Evolutionary conservation across 2,113 vertebrate genomes (phyloP).

Genomic region (Clupea harengus): DNA sequence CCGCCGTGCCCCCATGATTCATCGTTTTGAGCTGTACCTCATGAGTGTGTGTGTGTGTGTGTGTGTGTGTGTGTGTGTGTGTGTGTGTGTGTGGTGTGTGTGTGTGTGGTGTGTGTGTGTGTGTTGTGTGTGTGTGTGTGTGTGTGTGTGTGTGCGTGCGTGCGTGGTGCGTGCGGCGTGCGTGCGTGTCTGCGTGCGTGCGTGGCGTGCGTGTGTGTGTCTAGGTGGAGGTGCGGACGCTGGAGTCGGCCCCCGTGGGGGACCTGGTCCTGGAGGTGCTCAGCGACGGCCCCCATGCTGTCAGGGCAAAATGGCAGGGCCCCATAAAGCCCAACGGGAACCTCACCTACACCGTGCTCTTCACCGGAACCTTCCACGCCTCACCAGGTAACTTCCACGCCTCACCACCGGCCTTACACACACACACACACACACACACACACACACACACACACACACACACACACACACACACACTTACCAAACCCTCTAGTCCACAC

Average conservation of each 20-base stretch:
- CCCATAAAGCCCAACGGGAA: slow-evolving; percentile 77
- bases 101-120: too few relatives aligned
- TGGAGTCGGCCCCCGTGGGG: slow-evolving; percentile 80
- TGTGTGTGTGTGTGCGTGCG: too few relatives aligned
- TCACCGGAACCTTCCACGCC: slow-evolving; percentile 71
- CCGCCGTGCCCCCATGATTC: neutral
- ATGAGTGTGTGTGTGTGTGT: too few relatives aligned
- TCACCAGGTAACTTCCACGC: slow-evolving; percentile 69
- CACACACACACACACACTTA: neutral
- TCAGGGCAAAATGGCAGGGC: slow-evolving; percentile 75
- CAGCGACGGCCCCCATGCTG: slow-evolving; percentile 67
- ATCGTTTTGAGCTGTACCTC: neutral
- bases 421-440: too few relatives aligned
- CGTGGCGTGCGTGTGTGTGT: too few relatives aligned
- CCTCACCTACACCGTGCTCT: slow-evolving; percentile 75
- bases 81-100: too few relatives aligned
- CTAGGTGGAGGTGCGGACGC: slow-evolving; percentile 79
- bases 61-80: too few relatives aligned
- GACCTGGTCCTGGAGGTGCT: slow-evolving; percentile 68
- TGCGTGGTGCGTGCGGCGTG: too few relatives aligned
- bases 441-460: neutral
- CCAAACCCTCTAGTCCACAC: too few relatives aligned
- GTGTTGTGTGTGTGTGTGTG: too few relatives aligned
- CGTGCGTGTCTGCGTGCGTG: neutral
- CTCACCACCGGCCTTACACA: neutral